A percentile compares a stretch with the other conserved stretches of the same genome.
phyloP scores from a whole-genome alignment of 2,113 vertebrate genomes.

The Hippolais icterina region DNA sequence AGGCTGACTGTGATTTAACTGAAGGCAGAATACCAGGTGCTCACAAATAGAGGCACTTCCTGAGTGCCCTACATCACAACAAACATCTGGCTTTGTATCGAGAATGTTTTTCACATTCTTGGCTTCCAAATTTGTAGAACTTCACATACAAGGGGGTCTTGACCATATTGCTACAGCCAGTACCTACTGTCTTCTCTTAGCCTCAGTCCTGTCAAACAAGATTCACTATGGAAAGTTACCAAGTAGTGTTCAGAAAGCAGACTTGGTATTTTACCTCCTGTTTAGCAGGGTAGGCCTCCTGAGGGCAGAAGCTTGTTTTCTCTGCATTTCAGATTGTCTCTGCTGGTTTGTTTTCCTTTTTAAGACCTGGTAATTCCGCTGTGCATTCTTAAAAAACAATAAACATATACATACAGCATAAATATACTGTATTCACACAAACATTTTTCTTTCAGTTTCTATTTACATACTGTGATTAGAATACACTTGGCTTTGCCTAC shows the following conservation, averaged over 20 bases:
- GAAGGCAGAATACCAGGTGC: neutral
- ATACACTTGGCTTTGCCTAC: neutral
- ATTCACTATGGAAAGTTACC: neutral
- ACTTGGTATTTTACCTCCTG: constrained; percentile 76
- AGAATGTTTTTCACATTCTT: neutral
- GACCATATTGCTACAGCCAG: neutral
- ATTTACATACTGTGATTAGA: neutral
- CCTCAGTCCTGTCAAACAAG: neutral
- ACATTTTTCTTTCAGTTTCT: neutral
- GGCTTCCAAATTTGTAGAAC: neutral
- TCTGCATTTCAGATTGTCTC: constrained; percentile 80
- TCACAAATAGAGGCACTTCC: neutral
- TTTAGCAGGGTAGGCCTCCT: constrained; percentile 79
- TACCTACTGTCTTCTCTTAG: neutral
- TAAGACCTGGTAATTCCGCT: constrained; percentile 77
- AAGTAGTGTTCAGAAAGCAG: neutral
- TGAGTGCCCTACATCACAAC: neutral
- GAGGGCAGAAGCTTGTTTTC: constrained; percentile 67
- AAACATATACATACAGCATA: neutral
- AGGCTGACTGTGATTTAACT: neutral
- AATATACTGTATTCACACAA: neutral
- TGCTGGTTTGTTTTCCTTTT: constrained; percentile 75
- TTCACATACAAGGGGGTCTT: neutral
- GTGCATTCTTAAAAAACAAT: constrained; percentile 64
- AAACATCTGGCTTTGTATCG: neutral